Percentiles rank a stretch among this genome's conserved stretches.
Evolutionary conservation across 2,888 invertebrate species (phyloP).

Genomic region (Heterodera filipjevi): DNA sequence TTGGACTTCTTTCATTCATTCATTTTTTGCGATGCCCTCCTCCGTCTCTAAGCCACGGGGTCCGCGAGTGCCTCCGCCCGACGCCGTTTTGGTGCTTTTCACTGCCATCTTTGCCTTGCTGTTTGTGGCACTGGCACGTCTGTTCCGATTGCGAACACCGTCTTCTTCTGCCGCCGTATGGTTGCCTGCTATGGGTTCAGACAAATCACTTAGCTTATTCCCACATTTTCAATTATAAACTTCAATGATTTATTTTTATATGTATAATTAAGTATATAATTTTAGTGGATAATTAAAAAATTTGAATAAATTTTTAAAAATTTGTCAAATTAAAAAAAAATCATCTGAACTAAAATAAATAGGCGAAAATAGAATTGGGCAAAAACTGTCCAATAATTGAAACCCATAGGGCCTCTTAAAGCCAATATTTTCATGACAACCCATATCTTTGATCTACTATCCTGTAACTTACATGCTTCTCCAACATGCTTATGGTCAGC

Average conservation of each 20-base stretch:
- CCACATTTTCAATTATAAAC: no score
- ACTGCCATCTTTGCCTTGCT: background rate
- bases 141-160: background rate
- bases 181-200: background rate
- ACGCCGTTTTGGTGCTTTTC: slow-evolving; percentile 1
- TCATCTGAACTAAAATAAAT: no score
- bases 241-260: no score
- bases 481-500: background rate
- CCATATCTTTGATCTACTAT: background rate
- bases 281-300: no score
- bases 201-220: no score
- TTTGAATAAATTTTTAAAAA: background rate
- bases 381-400: no score
- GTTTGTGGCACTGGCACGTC: background rate
- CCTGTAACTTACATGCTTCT: background rate
- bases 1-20: background rate
- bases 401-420: no score
- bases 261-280: no score
- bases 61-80: background rate
- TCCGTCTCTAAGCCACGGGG: background rate
- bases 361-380: no score
- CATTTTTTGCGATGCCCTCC: background rate
- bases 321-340: background rate
- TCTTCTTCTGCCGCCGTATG: background rate
- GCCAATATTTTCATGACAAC: background rate